Evolutionary conservation across 2,888 invertebrate genomes (phyloP).

Genomic region (Synergus japonicus): DNA sequence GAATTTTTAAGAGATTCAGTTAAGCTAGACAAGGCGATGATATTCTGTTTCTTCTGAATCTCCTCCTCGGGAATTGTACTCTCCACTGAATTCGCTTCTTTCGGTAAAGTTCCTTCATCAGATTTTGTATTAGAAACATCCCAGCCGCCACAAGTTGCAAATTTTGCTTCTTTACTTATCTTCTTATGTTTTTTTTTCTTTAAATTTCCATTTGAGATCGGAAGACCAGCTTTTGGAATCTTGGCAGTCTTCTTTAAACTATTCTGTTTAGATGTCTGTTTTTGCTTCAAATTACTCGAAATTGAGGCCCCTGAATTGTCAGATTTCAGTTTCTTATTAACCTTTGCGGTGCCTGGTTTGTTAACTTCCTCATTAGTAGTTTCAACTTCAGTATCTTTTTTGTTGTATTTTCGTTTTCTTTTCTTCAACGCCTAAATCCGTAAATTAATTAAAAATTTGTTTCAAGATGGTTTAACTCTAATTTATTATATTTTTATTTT

Average conservation of each 20-base stretch:
- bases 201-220: slow-evolving; percentile 19
- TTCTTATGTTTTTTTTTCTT: slow-evolving; percentile 26
- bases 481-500: background rate
- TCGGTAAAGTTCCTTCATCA: slow-evolving; percentile 1
- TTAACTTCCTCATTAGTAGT: slow-evolving; percentile 27
- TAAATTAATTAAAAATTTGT: background rate
- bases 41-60: slow-evolving; percentile 3
- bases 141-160: slow-evolving; percentile 33
- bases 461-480: background rate
- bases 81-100: background rate
- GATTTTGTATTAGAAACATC: slow-evolving; percentile 40
- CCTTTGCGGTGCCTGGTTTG: background rate
- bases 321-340: background rate
- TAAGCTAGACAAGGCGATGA: slow-evolving; percentile 5
- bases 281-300: background rate
- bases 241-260: slow-evolving; percentile 10
- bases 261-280: slow-evolving; percentile 7
- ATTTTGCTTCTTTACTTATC: slow-evolving; percentile 1
- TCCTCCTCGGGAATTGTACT: background rate
- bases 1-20: slow-evolving; percentile 45
- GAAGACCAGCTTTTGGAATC: background rate
- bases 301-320: background rate
- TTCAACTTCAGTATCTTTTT: slow-evolving; percentile 45
- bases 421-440: slow-evolving; percentile 32
- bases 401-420: slow-evolving; percentile 61